Conservation (phyloP, 2,113 vertebrate species). For the Spea bombifrons region DNA sequence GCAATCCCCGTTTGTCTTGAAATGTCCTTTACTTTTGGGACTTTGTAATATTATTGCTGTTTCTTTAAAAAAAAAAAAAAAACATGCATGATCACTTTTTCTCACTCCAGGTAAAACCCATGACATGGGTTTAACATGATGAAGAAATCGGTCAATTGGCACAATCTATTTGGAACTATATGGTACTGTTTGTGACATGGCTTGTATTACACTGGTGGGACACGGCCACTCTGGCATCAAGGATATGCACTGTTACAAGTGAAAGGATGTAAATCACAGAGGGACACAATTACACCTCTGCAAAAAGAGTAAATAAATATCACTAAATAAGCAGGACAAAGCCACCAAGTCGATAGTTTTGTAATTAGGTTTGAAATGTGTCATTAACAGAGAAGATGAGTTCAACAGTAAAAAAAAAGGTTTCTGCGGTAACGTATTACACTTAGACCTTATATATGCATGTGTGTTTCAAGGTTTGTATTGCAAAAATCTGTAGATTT, state of each 20-base stretch:
- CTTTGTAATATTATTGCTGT: too few species aligned
- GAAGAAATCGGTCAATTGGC: too few species aligned
- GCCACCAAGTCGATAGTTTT: conserved; percentile 9
- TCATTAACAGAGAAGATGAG: neutral
- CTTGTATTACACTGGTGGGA: neutral
- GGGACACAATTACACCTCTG: neutral
- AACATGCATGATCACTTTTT: too few species aligned
- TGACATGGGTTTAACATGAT: too few species aligned
- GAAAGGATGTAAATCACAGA: neutral
- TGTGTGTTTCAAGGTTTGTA: neutral
- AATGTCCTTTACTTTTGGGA: too few species aligned
- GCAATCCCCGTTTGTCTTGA: too few species aligned
- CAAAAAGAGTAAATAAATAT: neutral
- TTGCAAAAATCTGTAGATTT: neutral
- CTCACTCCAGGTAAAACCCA: too few species aligned
- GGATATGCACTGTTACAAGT: neutral
- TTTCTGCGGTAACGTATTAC: conserved; percentile 31
- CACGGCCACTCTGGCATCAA: neutral
- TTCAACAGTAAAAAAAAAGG: neutral
- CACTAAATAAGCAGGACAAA: conserved; percentile 19
- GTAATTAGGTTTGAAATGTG: conserved; percentile 30
- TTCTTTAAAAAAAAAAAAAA: too few species aligned
- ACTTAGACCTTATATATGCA: conserved; percentile 10
- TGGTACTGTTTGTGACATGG: neutral
- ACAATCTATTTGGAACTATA: neutral